phyloP scores from a whole-genome alignment of 2,113 vertebrate species.

The Menidia beryllina region DNA sequence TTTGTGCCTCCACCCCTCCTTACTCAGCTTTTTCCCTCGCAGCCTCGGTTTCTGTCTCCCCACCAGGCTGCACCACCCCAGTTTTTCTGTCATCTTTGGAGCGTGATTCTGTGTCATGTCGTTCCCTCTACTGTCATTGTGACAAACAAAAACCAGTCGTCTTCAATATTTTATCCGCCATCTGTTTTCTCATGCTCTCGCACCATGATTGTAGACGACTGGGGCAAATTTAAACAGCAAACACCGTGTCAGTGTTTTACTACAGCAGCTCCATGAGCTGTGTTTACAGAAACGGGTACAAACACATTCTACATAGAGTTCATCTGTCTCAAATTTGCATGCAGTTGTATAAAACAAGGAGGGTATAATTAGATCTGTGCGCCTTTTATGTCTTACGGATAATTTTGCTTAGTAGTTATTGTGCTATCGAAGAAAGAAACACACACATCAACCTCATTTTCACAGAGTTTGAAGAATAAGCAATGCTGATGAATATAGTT shows the following conservation, averaged over 20 bases:
- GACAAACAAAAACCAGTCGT: conserved; percentile 24
- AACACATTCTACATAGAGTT: conserved; percentile 3
- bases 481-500: too few species aligned
- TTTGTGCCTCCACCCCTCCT: background rate
- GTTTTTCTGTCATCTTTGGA: background rate
- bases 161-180: conserved; percentile 19
- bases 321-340: conserved; percentile 3
- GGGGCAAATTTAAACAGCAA: conserved; percentile 27
- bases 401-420: conserved; percentile 44
- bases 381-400: conserved; percentile 27
- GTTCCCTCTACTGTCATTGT: background rate
- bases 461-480: conserved; percentile 35
- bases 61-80: background rate
- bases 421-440: conserved; percentile 15
- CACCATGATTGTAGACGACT: conserved; percentile 11
- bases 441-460: conserved; percentile 14
- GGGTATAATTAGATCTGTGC: too few species aligned
- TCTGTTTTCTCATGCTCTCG: conserved; percentile 27
- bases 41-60: background rate
- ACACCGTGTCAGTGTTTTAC: background rate
- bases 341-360: background rate
- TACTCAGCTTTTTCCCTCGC: background rate
- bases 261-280: background rate
- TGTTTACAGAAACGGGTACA: conserved; percentile 18
- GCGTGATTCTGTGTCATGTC: background rate